Evolutionary conservation across 2,888 invertebrate species (phyloP).

Genomic region (Epinotia brunnichana): DNA sequence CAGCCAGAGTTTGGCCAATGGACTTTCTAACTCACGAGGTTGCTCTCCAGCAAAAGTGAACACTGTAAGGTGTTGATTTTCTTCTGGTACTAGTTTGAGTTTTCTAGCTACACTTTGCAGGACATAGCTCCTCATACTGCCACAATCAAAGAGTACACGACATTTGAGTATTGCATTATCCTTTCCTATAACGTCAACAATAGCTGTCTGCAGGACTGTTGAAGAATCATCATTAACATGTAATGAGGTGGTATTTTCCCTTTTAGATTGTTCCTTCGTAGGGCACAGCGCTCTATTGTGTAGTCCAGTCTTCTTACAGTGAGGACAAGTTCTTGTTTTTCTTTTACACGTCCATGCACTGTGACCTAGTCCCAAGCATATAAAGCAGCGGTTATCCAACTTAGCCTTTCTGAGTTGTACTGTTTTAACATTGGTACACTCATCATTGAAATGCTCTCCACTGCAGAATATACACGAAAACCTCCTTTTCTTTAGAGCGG

Average conservation of each 20-base stretch:
- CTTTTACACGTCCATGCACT: background rate
- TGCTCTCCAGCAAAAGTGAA: background rate
- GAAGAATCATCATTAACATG: background rate
- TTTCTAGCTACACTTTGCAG: background rate
- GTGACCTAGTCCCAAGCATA: background rate
- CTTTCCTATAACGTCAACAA: background rate
- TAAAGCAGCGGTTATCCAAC: background rate
- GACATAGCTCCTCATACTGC: background rate
- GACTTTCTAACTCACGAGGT: background rate
- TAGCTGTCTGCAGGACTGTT: slow-evolving; percentile 3
- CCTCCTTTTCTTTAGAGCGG: background rate
- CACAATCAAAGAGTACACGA: background rate
- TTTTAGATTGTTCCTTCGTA: background rate
- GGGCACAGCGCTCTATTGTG: background rate
- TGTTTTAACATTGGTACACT: background rate
- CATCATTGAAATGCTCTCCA: background rate
- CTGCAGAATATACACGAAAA: background rate
- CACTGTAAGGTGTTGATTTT: background rate
- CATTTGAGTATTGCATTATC: background rate
- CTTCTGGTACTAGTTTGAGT: background rate
- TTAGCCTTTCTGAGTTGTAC: background rate
- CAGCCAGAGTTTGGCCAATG: background rate
- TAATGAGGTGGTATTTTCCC: background rate
- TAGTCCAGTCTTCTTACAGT: background rate
- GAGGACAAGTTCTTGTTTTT: background rate